A percentile compares a stretch with the other conserved stretches of the same genome.
Conservation (phyloP, 2,797 vertebrate species). For the Australoheros facetus region DNA sequence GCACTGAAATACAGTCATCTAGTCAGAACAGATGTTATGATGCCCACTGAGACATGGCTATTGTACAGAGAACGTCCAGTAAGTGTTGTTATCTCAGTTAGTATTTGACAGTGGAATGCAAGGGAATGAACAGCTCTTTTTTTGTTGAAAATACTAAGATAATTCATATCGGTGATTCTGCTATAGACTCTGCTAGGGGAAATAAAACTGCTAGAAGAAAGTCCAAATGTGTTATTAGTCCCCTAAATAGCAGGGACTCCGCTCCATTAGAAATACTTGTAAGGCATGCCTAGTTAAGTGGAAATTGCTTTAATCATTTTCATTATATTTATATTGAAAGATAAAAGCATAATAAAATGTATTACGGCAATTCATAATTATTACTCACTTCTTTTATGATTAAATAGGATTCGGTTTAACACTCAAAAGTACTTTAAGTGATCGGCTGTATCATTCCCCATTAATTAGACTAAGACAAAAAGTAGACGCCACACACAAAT, state of each 20-base stretch:
- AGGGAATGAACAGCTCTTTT: slow-evolving; percentile 78
- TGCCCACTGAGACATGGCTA: slow-evolving; percentile 59
- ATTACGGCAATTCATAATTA: background rate
- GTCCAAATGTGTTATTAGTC: background rate
- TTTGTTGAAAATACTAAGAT: slow-evolving; percentile 7
- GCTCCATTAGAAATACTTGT: slow-evolving; percentile 1
- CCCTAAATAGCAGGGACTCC: background rate
- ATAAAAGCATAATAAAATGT: background rate
- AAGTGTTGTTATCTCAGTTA: slow-evolving; percentile 59
- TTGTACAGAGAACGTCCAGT: slow-evolving; percentile 51
- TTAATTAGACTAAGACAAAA: slow-evolving; percentile 84
- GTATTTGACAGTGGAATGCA: slow-evolving; percentile 70
- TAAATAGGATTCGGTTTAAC: background rate
- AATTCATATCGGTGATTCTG: background rate
- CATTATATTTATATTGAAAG: slow-evolving; percentile 4
- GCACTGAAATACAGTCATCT: slow-evolving; percentile 63
- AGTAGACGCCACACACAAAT: slow-evolving; percentile 67
- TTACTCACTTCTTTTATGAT: background rate
- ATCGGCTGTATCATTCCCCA: slow-evolving; percentile 87
- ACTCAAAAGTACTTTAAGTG: slow-evolving; percentile 31
- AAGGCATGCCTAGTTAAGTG: slow-evolving; percentile 1
- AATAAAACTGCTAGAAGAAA: background rate
- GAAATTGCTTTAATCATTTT: background rate
- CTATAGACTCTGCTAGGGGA: background rate
- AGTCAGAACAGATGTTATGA: slow-evolving; percentile 64